Evolutionary conservation across 37 sponge, comb jelly and placozoan species (phyloP), one percentile per base, ranked within the genome.

Genomic region (Dysidea cf. avara): DNA sequence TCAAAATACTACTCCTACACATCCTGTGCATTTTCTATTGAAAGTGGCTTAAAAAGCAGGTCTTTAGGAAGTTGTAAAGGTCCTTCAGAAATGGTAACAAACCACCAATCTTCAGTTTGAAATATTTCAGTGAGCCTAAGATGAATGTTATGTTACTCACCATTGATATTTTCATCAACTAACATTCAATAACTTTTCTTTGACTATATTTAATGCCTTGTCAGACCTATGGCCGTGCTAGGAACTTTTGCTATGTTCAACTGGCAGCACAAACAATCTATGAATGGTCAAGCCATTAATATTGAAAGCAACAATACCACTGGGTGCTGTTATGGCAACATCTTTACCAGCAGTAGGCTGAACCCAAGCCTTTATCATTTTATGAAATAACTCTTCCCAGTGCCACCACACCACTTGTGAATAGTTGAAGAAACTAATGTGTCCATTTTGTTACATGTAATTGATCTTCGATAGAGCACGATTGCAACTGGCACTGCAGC

Each of bases 341-440:
- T 37, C 33, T 30, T 58, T 22, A 35, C 13, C 30, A 54, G 20
- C 53, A 20, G 52, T 35, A 29, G 21, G 17, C 76, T 51, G 36
- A 16, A 76, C 77, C 13, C 40, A 38, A 18, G 14, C 68, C 21
- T 55, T 68, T 14, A 79, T 56, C 24, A 74, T 16, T 63, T 39
- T 30, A 85, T 85, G 2, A 85, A 68, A 38, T 71, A 85, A 5
- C 71, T 55, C 48, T 85, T 85, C 13, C 86, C 86, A 13, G 79
- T 65, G 4, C 86, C 77, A 26, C 77, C 84, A n/a, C 60, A 46
- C 84, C 84, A 69, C 63, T 59, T 21, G 76, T 22, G 55, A 64
- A 83, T 55, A 77, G 32, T 39, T 20, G 39, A 29, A 83, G 57
- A 26, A 64, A 77, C 25, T 74, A n/a, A 22, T 22, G 24, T 24